Evolutionary conservation across 1,140 invertebrate genomes (phyloP).

Genomic region (Lepidurus arcticus): DNA sequence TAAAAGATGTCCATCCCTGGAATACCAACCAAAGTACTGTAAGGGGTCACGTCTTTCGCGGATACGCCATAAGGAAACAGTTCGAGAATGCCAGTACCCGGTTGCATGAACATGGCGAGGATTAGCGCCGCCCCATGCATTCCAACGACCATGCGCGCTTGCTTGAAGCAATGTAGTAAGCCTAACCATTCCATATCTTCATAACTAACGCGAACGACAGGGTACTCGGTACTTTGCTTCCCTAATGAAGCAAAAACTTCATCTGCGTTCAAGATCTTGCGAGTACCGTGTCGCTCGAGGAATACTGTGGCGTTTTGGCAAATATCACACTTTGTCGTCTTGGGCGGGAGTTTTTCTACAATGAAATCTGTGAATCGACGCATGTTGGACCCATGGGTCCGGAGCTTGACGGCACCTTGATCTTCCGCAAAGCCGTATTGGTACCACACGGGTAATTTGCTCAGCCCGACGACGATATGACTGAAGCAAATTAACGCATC

Average conservation of each 20-base stretch:
- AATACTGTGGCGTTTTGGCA: constrained; percentile 54
- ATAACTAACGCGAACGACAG: neutral
- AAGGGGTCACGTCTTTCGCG: constrained; percentile 48
- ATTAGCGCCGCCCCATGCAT: constrained; percentile 46
- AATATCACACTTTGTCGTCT: constrained; percentile 36
- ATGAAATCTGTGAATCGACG: neutral
- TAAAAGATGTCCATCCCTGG: constrained; percentile 44
- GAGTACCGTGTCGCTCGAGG: constrained; percentile 46
- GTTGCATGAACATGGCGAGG: constrained; percentile 42
- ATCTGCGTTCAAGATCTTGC: constrained; percentile 50
- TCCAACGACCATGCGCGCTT: constrained; percentile 41
- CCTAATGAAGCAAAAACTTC: constrained; percentile 41
- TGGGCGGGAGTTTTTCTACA: neutral
- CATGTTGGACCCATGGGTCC: neutral
- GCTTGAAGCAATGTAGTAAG: constrained; percentile 42
- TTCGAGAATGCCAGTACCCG: constrained; percentile 41
- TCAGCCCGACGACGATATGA: constrained; percentile 44
- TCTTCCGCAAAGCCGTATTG: neutral
- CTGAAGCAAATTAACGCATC: constrained; percentile 45
- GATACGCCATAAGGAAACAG: constrained; percentile 47
- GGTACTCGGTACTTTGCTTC: neutral
- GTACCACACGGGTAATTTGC: constrained; percentile 35
- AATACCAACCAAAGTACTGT: constrained; percentile 45
- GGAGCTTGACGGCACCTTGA: neutral
- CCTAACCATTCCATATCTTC: neutral